These are phyloP conservation scores for Tyto alba DNA, from an alignment of 2,113 vertebrate genomes.

Conservation along the genomic window DNA sequence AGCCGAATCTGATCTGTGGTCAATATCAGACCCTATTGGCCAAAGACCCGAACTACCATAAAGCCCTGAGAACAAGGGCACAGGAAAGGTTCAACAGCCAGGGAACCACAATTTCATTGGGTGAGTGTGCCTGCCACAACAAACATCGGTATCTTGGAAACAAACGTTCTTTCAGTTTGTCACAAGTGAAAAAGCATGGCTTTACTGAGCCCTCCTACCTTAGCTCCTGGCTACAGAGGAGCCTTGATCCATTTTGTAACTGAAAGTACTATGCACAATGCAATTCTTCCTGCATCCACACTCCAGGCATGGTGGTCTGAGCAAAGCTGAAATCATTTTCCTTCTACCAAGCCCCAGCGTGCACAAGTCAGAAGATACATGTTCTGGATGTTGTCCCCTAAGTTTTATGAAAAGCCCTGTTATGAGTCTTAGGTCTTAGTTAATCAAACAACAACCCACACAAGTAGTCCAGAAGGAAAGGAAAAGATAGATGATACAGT, in stretches of 20 bases:
- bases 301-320: background rate
- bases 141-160: background rate
- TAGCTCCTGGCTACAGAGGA: background rate
- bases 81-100: too few relatives aligned
- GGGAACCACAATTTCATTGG: too few relatives aligned
- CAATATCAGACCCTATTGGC: too few relatives aligned
- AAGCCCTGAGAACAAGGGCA: too few relatives aligned
- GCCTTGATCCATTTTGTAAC: background rate
- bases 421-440: background rate
- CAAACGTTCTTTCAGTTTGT: background rate
- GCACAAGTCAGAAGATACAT: background rate
- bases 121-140: too few relatives aligned
- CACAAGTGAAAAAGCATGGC: background rate
- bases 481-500: background rate
- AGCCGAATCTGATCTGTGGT: too few relatives aligned
- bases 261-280: rapidly evolving
- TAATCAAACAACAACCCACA: background rate
- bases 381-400: background rate
- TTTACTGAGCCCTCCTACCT: background rate
- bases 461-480: background rate
- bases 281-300: background rate
- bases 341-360: background rate
- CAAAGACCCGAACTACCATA: too few relatives aligned
- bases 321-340: background rate
- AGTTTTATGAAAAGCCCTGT: background rate